Evolutionary conservation across 2,113 vertebrate genomes (phyloP).

Genomic region (Syngnathoides biaculeatus): DNA sequence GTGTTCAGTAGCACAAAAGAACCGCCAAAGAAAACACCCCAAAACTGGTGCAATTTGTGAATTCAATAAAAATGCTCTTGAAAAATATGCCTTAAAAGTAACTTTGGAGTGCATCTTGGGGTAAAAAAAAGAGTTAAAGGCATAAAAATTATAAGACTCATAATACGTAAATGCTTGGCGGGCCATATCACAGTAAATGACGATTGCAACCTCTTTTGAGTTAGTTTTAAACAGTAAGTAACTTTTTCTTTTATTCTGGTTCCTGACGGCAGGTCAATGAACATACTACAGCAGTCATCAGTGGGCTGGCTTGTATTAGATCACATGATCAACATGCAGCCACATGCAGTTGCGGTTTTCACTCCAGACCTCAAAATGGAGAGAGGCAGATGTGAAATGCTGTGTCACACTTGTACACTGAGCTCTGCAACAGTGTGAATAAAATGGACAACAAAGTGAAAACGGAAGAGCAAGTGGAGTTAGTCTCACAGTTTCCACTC

Average conservation of each 20-base stretch:
- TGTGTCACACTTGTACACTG: neutral
- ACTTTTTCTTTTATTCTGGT: neutral
- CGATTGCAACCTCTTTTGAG: neutral
- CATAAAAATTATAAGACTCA: too few species aligned
- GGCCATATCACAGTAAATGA: too few species aligned
- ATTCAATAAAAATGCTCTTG: neutral
- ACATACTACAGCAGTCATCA: neutral
- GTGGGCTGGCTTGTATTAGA: neutral
- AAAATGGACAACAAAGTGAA: neutral
- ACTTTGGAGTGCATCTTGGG: neutral
- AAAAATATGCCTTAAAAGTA: neutral
- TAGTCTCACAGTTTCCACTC: neutral
- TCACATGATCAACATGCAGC: conserved; percentile 3
- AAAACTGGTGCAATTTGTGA: neutral
- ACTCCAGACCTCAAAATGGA: neutral
- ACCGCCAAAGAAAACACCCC: neutral
- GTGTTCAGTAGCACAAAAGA: too few species aligned
- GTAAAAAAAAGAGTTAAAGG: too few species aligned
- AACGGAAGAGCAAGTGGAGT: neutral
- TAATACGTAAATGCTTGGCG: too few species aligned
- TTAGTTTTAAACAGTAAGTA: neutral
- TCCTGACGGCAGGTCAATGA: neutral
- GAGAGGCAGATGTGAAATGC: neutral
- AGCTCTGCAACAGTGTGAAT: neutral
- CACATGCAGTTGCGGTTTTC: neutral